Conservation (phyloP, 2,113 vertebrate species). For the Percopsis transmontana region DNA sequence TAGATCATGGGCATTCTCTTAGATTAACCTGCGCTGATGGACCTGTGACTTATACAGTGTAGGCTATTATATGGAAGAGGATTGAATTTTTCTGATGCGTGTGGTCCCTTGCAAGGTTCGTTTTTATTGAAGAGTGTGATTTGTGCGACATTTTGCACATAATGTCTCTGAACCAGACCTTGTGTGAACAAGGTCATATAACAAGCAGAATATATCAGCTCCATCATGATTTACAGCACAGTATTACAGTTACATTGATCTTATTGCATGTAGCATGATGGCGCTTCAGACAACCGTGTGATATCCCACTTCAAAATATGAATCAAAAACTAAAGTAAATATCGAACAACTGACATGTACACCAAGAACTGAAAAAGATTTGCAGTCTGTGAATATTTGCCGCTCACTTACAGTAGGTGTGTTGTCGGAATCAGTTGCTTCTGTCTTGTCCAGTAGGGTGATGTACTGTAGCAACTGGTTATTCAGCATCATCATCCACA, state of each 20-base stretch:
- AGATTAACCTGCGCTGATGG: constrained; percentile 2
- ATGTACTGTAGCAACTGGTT: background rate
- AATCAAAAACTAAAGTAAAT: constrained; percentile 38
- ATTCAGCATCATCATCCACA: background rate
- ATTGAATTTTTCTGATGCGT: background rate
- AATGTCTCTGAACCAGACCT: background rate
- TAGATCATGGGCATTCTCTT: background rate
- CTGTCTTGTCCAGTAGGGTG: background rate
- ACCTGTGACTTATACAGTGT: background rate
- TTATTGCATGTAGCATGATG: background rate
- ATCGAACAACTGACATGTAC: constrained; percentile 30
- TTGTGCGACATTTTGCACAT: background rate
- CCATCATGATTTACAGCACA: constrained; percentile 7
- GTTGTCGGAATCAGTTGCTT: constrained; percentile 9
- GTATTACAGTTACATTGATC: constrained; percentile 19
- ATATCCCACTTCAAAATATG: constrained; percentile 32
- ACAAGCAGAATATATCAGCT: constrained; percentile 5
- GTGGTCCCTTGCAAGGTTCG: constrained; percentile 1
- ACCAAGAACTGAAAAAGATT: constrained; percentile 44
- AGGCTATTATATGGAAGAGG: background rate
- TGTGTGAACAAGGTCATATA: constrained; percentile 14
- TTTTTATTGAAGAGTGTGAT: constrained; percentile 7
- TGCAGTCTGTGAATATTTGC: constrained; percentile 13
- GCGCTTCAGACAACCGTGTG: background rate
- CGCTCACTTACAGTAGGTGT: background rate